Percentiles rank a stretch among this genome's conserved stretches.
These are phyloP conservation scores for Phoxinus phoxinus DNA, from an alignment of 2,113 vertebrate species.

Conservation along the genomic window DNA sequence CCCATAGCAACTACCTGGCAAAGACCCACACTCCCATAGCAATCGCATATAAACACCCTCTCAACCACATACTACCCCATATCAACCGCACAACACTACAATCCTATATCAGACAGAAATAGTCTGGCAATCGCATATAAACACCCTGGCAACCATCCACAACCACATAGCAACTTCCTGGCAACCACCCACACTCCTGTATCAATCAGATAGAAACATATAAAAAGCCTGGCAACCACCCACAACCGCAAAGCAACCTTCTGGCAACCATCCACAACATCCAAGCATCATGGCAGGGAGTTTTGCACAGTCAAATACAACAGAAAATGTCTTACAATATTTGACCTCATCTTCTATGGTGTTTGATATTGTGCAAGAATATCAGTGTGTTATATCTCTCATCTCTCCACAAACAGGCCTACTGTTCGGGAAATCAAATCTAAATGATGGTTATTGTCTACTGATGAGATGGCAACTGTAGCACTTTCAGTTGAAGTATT, in stretches of 20 bases:
- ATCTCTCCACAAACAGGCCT: background rate
- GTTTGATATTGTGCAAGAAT: background rate
- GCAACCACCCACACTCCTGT: background rate
- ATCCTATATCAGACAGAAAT: background rate
- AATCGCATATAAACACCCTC: background rate
- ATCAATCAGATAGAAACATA: background rate
- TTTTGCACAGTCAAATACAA: background rate
- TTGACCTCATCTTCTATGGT: background rate
- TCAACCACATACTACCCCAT: background rate
- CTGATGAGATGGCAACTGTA: background rate
- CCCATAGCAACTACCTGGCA: background rate
- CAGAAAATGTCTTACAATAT: background rate
- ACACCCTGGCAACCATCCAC: background rate
- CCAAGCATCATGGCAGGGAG: background rate
- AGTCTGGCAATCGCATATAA: background rate
- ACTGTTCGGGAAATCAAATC: constrained; percentile 3
- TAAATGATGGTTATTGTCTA: background rate
- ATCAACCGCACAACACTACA: background rate
- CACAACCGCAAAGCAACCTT: background rate
- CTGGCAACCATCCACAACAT: background rate
- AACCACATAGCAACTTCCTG: background rate
- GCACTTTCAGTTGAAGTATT: background rate
- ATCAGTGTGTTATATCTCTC: background rate
- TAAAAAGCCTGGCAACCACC: background rate
- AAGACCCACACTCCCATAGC: background rate